phyloP scores from a whole-genome alignment of 2,113 vertebrate genomes.

The Anhinga anhinga region DNA sequence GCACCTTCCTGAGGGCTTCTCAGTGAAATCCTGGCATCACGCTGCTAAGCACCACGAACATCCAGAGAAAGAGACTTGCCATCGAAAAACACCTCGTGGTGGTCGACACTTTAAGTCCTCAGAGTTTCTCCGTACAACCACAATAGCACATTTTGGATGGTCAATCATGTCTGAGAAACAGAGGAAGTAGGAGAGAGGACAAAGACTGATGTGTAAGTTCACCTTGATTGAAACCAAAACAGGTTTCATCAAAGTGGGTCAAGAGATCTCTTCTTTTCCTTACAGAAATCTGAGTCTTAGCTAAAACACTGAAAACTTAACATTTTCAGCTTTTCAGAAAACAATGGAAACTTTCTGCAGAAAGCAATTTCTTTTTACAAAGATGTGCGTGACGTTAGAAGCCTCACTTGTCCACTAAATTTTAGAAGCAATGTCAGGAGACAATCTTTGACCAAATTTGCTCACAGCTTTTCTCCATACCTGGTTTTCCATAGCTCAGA shows the following conservation, averaged over 20 bases:
- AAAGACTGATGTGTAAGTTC: neutral
- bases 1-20: neutral
- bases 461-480: neutral
- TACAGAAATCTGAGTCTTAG: neutral
- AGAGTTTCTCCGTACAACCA: neutral
- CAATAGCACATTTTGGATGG: neutral
- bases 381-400: neutral
- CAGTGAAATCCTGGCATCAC: neutral
- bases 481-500: neutral
- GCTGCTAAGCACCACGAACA: rapidly evolving
- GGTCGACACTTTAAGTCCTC: neutral
- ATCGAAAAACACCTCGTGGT: neutral
- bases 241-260: neutral
- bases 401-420: neutral
- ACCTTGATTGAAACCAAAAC: neutral
- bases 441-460: neutral
- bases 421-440: neutral
- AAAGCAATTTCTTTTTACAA: neutral
- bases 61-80: neutral
- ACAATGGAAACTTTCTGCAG: neutral
- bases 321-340: neutral
- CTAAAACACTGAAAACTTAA: neutral
- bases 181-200: neutral
- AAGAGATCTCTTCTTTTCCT: neutral
- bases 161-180: neutral